Percentiles rank a stretch among this genome's conserved stretches.
Conservation (phyloP, 2,113 vertebrate genomes). For the Apteryx owenii region DNA sequence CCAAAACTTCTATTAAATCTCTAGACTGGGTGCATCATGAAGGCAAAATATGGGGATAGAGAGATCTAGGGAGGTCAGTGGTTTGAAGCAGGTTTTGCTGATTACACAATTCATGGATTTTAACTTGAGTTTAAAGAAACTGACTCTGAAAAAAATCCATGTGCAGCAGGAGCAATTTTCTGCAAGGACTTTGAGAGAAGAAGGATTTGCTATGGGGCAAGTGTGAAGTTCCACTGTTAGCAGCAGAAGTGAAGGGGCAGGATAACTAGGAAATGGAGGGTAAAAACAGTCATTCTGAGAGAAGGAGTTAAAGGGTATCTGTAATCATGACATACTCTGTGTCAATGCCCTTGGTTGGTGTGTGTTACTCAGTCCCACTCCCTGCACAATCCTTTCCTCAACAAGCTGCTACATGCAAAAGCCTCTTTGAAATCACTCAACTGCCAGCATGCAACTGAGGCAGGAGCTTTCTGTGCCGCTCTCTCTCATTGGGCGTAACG, state of each 20-base stretch:
- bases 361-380: not conserved
- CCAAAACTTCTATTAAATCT: not conserved
- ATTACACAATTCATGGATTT: not conserved
- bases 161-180: not conserved
- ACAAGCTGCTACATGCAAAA: not conserved
- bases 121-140: not conserved
- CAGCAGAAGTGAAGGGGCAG: not conserved
- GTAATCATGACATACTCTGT: not conserved
- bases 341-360: not conserved
- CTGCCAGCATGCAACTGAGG: conserved; percentile 4
- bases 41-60: not conserved
- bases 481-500: not conserved
- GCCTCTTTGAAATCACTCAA: not conserved
- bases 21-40: not conserved
- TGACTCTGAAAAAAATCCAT: not conserved
- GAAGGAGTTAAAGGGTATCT: not conserved
- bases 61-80: not conserved
- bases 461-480: not conserved
- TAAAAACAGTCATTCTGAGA: not conserved
- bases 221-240: not conserved
- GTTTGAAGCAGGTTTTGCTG: not conserved
- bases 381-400: not conserved
- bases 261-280: not conserved
- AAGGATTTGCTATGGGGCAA: not conserved
- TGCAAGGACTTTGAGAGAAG: not conserved